Evolutionary conservation across 2,797 vertebrate genomes (phyloP), one percentile per base, ranked within the genome.

Genomic region (Rhinella marina): DNA sequence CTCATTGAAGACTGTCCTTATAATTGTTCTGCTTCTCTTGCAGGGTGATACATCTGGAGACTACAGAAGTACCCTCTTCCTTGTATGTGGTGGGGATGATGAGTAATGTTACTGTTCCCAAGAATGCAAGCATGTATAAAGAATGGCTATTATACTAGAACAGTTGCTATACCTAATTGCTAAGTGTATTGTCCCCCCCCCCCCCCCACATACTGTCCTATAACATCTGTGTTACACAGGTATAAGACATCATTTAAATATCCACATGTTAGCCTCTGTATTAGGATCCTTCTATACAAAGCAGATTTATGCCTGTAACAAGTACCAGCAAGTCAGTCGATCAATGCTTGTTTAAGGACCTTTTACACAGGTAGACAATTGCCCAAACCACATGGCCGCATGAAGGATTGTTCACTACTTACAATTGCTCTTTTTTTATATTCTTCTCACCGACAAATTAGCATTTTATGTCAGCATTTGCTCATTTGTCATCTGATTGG

Each of bases 11-110:
- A 72, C 41, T 27, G 16, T 17, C 90, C 90, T 64, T 68, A 25
- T 89, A 85, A 0, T 0, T 61, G 77, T 79, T 90, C 11, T 89
- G 2, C 92, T 91, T 86, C 59, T 85, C 85, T 92, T 50, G 86
- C 93, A 99, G 98, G 95, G 96, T 54, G 98, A 99, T 92, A 98
- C 98, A 0, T 93, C 92, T 0, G 98, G 98, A 68, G 97, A 99
- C 93, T 99, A 98, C 92, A 96, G 97, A 93, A 99, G 97, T 91
- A 95, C 97, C 0, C 93, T 99, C 50, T 94, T 98, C 84, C 96
- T 97, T 90, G 95, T 99, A 90, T 99, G 97, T 1, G 97, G 97
- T 0, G 97, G 97, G 2, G 96, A 97, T 54, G 97, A 95, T 0
- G 93, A 95, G 19, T 96, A 91, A 95, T 0, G 7, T 68, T 66